Base-by-base conservation (phyloP, 35 echinoderm and acorn worm species). In the Lytechinus pictus region DNA sequence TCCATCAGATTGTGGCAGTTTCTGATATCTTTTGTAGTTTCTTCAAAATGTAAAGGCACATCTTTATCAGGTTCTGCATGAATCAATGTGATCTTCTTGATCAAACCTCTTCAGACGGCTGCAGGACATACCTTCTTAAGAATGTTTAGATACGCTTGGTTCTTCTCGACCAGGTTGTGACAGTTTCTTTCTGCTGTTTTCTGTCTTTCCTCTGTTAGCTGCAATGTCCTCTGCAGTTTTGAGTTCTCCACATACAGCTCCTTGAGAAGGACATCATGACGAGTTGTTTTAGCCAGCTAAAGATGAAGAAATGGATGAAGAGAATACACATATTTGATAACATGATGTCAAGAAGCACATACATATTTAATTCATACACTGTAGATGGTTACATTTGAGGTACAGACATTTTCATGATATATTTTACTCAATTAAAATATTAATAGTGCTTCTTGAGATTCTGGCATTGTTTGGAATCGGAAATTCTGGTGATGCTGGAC, bases 161-260 rank as follows among this genome's bases (percentile, higher is more conserved):
- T 98, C 92, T 98, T 98, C 89, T 99, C 97, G 24, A 95, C 95
- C 54, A 99, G 92, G 24, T 97, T 96, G 44, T 97, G 95, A 92
- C 97, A 97, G 94, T 96, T 97, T 89, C 95, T 96, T 72, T 99
- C 98, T 51, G 98, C 97, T 10, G 92, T 97, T 89, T 98, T 99
- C 94, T 98, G 96, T 55, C 96, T 61, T 95, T 99, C 98, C 94
- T 99, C 98, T 13, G 98, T 97, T 14, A 97, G 91, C 92, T 97
- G 95, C 57, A 99, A 86, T 11, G 96, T 97, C 86, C 95, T 98
- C 96, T 98, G 97, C 27, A 99, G 96, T 54, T 99, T 97, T 6
- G 97, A 97, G 94, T 99, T 99, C 53, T 99, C 98, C 51, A 98
- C 86, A 86, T 99, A 99, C 28, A 99, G 95, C 55, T 99, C 97